These are phyloP conservation scores for Sapayoa aenigma DNA, from an alignment of 2,113 vertebrate genomes.

Conservation along the genomic window DNA sequence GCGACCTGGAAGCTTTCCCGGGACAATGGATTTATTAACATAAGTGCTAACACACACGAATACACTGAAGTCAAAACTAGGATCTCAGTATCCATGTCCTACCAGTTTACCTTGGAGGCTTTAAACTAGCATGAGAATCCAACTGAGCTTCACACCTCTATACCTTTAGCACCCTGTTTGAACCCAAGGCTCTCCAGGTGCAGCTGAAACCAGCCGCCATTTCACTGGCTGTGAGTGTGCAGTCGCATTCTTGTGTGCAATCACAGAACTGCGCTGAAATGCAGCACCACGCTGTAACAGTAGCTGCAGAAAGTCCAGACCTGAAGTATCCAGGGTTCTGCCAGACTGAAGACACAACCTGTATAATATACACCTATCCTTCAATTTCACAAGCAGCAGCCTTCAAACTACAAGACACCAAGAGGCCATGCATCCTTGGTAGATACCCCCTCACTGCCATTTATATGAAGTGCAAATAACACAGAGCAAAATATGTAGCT, in stretches of 20 bases:
- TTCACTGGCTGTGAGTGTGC: rapidly evolving
- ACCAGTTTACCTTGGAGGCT: neutral
- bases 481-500: neutral
- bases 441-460: neutral
- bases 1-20: neutral
- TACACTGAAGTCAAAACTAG: neutral
- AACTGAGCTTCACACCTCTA: neutral
- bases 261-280: rapidly evolving
- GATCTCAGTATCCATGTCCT: neutral
- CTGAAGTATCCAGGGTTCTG: neutral
- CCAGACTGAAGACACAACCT: neutral
- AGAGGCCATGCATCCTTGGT: rapidly evolving
- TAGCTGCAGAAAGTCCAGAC: neutral
- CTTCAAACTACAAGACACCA: neutral
- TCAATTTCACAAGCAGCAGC: neutral
- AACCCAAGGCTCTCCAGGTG: neutral
- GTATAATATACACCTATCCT: rapidly evolving
- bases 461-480: neutral
- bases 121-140: neutral
- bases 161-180: neutral
- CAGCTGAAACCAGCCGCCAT: neutral
- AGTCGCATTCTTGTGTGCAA: neutral
- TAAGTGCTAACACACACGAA: neutral
- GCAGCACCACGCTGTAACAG: neutral
- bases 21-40: neutral